Conservation (phyloP, 23 tunicate species). For the Botrylloides violaceus region DNA sequence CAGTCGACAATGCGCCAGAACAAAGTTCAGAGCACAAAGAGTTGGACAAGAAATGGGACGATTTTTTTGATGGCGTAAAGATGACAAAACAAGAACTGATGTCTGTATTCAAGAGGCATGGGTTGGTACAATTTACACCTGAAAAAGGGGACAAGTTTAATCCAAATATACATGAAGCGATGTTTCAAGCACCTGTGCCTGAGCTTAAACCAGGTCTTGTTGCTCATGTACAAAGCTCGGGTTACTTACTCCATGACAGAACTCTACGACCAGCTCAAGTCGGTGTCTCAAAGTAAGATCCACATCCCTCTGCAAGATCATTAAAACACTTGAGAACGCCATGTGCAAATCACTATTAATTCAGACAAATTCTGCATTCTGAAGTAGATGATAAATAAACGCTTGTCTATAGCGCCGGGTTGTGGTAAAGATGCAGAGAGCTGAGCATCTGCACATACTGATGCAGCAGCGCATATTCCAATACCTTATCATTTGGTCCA, state of each 20-base stretch:
- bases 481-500: no score
- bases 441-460: no score
- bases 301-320: no score
- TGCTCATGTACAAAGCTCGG: slow-evolving; percentile 64
- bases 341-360: no score
- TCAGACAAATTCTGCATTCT: no score
- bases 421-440: no score
- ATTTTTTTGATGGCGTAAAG: slow-evolving; percentile 65
- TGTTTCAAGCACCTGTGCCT: slow-evolving; percentile 63
- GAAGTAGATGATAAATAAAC: no score
- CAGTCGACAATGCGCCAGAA: slow-evolving; percentile 48
- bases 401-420: no score
- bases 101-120: slow-evolving; percentile 77
- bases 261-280: slow-evolving; percentile 82
- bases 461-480: no score
- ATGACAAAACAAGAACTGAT: slow-evolving; percentile 75
- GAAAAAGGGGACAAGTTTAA: slow-evolving; percentile 79
- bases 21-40: slow-evolving; percentile 16
- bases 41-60: slow-evolving; percentile 41
- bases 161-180: slow-evolving; percentile 82
- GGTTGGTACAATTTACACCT: slow-evolving; percentile 37
- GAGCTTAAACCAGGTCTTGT: slow-evolving; percentile 53
- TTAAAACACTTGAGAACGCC: no score
- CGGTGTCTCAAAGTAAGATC: slow-evolving; percentile 41
- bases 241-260: slow-evolving; percentile 70